These are phyloP conservation scores for Rhineura floridana DNA, from an alignment of 2,113 vertebrate species.

Conservation along the genomic window DNA sequence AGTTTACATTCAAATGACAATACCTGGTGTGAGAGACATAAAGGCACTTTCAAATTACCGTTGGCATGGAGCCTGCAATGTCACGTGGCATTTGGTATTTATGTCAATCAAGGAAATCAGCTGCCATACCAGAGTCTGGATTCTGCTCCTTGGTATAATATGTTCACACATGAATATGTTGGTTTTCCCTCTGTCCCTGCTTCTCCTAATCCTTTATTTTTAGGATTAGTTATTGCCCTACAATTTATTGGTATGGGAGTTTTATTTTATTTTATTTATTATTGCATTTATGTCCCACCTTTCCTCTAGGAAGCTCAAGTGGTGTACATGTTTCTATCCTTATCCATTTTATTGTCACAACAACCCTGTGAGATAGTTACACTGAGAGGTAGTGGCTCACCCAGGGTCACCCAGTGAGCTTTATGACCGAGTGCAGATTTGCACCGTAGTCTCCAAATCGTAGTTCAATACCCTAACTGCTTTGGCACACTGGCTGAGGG, in stretches of 20 bases:
- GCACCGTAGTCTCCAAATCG: too few relatives aligned
- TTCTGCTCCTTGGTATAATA: slow-evolving; percentile 15
- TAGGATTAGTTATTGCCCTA: background rate
- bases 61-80: slow-evolving; percentile 45
- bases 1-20: slow-evolving; percentile 66
- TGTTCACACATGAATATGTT: background rate
- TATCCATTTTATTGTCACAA: too few relatives aligned
- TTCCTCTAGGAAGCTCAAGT: too few relatives aligned
- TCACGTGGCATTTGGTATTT: slow-evolving; percentile 47
- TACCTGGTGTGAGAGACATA: slow-evolving; percentile 34
- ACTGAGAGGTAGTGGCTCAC: too few relatives aligned
- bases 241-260: background rate
- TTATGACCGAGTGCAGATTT: too few relatives aligned
- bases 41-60: slow-evolving; percentile 47
- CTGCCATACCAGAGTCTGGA: slow-evolving; percentile 12
- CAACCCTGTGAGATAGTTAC: too few relatives aligned
- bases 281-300: too few relatives aligned
- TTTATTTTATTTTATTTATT: too few relatives aligned
- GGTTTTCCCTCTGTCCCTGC: background rate
- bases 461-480: too few relatives aligned
- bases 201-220: background rate
- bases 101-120: slow-evolving; percentile 37
- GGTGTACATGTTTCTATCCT: too few relatives aligned
- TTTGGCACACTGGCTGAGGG: too few relatives aligned
- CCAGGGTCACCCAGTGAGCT: too few relatives aligned